Evolutionary conservation across 2,113 vertebrate species (phyloP).

Genomic region (Pelecanus crispus): DNA sequence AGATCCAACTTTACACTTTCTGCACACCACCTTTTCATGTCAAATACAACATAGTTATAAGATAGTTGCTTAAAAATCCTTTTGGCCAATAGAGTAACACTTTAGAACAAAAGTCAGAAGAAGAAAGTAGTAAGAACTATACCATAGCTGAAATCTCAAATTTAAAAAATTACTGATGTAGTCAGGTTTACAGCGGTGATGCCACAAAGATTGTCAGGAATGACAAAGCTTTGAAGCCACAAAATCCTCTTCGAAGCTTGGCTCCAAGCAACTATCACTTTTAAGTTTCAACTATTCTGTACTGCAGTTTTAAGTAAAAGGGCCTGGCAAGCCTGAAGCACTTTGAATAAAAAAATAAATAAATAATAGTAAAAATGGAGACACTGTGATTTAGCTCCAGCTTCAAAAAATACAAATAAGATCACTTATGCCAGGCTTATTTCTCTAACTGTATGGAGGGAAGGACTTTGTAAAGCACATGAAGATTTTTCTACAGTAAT

Average conservation of each 20-base stretch:
- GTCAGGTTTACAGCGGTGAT: neutral
- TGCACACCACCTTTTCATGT: neutral
- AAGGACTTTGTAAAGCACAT: neutral
- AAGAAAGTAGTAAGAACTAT: neutral
- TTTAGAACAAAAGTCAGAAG: neutral
- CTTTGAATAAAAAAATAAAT: neutral
- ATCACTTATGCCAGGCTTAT: neutral
- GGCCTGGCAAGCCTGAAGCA: neutral
- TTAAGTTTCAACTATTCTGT: neutral
- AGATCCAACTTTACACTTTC: neutral
- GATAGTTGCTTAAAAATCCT: neutral
- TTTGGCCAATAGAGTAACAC: neutral
- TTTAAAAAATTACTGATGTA: neutral
- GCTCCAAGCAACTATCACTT: constrained; percentile 20
- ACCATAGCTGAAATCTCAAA: neutral
- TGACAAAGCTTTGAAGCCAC: constrained; percentile 25
- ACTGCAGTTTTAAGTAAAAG: neutral
- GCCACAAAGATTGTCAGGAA: constrained; percentile 5
- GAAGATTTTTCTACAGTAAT: neutral
- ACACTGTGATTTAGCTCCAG: neutral
- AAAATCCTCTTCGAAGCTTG: constrained; percentile 19
- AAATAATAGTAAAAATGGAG: neutral
- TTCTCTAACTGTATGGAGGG: neutral
- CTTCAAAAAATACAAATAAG: neutral
- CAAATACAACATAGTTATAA: neutral